Evolutionary conservation across 2,113 vertebrate species (phyloP).

Genomic region (Muntiacus muntjak): DNA sequence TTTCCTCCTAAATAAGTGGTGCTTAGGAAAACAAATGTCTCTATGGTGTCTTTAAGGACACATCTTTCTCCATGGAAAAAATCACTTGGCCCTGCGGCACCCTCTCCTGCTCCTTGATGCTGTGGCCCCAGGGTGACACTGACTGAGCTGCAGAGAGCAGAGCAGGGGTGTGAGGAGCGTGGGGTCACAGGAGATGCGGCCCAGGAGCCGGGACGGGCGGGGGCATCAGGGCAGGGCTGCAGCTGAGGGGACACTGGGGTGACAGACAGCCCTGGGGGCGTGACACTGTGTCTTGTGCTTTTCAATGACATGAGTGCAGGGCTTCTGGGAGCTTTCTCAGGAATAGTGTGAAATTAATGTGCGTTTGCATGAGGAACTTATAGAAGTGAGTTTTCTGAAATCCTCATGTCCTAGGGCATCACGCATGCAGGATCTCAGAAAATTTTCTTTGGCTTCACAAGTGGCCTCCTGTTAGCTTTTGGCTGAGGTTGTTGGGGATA

Average conservation of each 20-base stretch:
- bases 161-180: not conserved
- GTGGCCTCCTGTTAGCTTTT: no score
- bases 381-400: not conserved
- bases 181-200: not conserved
- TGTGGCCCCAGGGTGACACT: slow-evolving; percentile 36
- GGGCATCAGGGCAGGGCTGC: not conserved
- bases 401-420: not conserved
- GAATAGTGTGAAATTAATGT: fast-evolving
- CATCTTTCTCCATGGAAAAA: not conserved
- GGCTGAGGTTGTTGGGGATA: no score
- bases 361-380: not conserved
- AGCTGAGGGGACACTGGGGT: not conserved
- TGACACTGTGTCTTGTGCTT: not conserved
- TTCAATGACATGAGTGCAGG: not conserved
- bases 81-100: not conserved
- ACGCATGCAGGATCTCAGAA: no score
- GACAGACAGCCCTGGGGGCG: not conserved
- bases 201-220: not conserved
- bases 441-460: fast-evolving
- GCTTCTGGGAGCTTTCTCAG: not conserved
- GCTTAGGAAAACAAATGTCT: not conserved
- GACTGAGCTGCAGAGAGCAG: not conserved
- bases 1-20: not conserved
- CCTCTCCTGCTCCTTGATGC: not conserved
- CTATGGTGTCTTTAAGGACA: not conserved